These are phyloP conservation scores for Orius insidiosus DNA, from an alignment of 1,140 invertebrate species.

Conservation along the genomic window DNA sequence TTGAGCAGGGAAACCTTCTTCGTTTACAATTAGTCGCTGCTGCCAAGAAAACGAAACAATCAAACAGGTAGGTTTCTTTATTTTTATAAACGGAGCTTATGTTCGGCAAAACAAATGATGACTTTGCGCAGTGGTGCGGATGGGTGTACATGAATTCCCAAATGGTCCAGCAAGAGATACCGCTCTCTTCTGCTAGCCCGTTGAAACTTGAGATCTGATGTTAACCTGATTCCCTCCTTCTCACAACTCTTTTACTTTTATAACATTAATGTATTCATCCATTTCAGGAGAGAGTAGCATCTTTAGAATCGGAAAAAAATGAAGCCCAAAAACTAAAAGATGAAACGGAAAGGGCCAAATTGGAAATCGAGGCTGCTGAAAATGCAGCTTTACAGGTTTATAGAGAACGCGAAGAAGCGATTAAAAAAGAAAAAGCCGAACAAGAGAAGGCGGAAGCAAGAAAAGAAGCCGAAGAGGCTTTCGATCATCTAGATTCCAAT, in stretches of 20 bases:
- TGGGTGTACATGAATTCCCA: no score
- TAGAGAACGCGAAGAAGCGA: slow-evolving; percentile 26
- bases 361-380: slow-evolving; percentile 52
- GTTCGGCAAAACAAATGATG: not conserved
- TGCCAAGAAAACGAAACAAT: slow-evolving; percentile 54
- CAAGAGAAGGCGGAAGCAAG: slow-evolving; percentile 39
- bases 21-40: slow-evolving; percentile 55
- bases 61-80: slow-evolving; percentile 36
- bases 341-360: slow-evolving; percentile 57
- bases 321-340: slow-evolving; percentile 50
- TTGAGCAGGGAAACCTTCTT: slow-evolving; percentile 58
- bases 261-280: not conserved
- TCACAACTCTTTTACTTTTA: not conserved
- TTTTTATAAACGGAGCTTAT: not conserved
- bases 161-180: no score
- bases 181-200: not conserved
- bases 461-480: slow-evolving; percentile 37
- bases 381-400: slow-evolving; percentile 59
- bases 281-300: slow-evolving; percentile 35
- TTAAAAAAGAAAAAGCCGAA: slow-evolving; percentile 31
- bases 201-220: not conserved
- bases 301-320: slow-evolving; percentile 50
- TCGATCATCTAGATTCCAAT: slow-evolving; percentile 59
- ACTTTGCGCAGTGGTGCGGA: no score
- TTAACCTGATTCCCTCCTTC: not conserved